These are phyloP conservation scores for Potamarius usumacintae DNA, from an alignment of 2,113 vertebrate genomes.

Conservation along the genomic window DNA sequence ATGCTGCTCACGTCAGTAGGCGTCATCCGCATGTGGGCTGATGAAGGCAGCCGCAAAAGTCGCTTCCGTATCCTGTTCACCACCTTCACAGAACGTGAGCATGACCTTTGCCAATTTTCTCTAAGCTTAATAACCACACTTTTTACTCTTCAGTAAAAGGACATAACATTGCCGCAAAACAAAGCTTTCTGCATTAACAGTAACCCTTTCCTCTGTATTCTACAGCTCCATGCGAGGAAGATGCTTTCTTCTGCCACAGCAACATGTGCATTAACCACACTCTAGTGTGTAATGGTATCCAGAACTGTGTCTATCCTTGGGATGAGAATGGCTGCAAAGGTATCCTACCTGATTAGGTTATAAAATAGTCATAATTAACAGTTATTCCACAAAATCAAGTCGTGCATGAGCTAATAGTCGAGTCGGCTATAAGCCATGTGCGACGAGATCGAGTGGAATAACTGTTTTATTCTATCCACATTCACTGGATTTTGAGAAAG, in stretches of 20 bases:
- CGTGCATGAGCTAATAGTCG: too few relatives aligned
- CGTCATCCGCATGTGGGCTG: constrained; percentile 95
- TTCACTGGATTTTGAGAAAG: too few relatives aligned
- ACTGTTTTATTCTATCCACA: too few relatives aligned
- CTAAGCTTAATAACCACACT: neutral
- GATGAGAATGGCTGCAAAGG: constrained; percentile 98
- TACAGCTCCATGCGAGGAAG: constrained; percentile 87
- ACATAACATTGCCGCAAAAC: neutral
- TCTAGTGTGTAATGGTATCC: constrained; percentile 94
- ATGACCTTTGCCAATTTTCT: neutral
- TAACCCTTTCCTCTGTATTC: neutral
- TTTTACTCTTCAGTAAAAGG: neutral
- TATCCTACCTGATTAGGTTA: constrained; percentile 50
- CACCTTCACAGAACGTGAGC: constrained; percentile 95
- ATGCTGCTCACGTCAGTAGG: constrained; percentile 89
- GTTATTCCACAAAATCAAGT: too few relatives aligned
- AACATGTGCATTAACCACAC: constrained; percentile 99
- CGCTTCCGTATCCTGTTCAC: constrained; percentile 97
- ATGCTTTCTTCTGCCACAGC: constrained; percentile 95
- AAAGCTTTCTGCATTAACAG: neutral
- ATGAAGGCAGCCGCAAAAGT: constrained; percentile 92
- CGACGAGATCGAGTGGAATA: too few relatives aligned
- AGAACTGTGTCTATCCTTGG: constrained; percentile 98
- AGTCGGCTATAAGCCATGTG: too few relatives aligned
- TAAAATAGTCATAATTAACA: too few relatives aligned